A percentile compares a stretch with the other conserved stretches of the same genome.
These are phyloP conservation scores for Pycnomerus fuliginosus DNA, from an alignment of 2,888 invertebrate species.

Conservation along the genomic window DNA sequence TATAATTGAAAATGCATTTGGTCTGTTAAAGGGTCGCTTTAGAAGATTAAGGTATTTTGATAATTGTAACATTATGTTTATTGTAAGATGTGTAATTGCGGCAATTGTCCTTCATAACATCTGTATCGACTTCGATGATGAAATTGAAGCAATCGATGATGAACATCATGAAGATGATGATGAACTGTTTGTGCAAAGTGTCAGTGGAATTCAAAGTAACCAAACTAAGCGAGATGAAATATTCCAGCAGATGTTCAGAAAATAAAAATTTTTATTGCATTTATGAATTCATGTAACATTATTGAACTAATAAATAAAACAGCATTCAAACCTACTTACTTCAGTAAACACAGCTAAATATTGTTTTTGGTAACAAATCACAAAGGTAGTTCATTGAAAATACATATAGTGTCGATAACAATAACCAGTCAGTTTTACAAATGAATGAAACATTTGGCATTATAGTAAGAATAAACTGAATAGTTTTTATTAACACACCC, in stretches of 20 bases:
- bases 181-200: too few relatives aligned
- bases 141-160: slow-evolving; percentile 2
- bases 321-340: too few relatives aligned
- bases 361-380: too few relatives aligned
- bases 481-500: too few relatives aligned
- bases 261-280: background rate
- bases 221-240: slow-evolving; percentile 2
- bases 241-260: slow-evolving; percentile 4
- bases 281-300: background rate
- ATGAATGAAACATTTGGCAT: too few relatives aligned
- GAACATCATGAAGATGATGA: too few relatives aligned
- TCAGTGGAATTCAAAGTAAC: slow-evolving; percentile 4
- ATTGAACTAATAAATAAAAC: slow-evolving; percentile 2
- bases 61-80: slow-evolving; percentile 6
- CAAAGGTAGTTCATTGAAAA: too few relatives aligned
- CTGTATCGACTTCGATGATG: slow-evolving; percentile 9
- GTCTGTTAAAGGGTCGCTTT: slow-evolving; percentile 25
- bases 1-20: slow-evolving; percentile 27
- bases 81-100: slow-evolving; percentile 7
- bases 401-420: background rate
- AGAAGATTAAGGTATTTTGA: slow-evolving; percentile 6
- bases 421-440: too few relatives aligned
- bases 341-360: too few relatives aligned
- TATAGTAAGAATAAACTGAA: too few relatives aligned
- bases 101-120: slow-evolving; percentile 8